Evolutionary conservation across 2,113 vertebrate species (phyloP), one percentile per base, ranked within the genome.

Genomic region (Lophura nycthemera): DNA sequence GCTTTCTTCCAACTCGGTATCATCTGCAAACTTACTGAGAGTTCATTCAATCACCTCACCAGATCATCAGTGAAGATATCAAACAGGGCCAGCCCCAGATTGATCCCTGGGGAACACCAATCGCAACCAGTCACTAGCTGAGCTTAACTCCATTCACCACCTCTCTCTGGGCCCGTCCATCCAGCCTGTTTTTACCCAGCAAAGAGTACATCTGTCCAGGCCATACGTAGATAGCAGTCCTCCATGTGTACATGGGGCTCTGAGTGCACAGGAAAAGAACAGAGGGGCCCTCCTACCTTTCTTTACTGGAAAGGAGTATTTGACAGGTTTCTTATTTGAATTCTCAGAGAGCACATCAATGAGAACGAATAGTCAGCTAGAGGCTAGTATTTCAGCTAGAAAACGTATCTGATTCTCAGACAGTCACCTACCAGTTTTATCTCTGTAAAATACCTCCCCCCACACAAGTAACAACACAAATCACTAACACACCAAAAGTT

Each of bases 211-310:
- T 15, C 14, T 30, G 52, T 29, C 14, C 52, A 30, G 29, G 29
- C 45, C 52, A 21, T 13, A 32, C 21, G 8, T 54, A 36, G 42
- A 50, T 47, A 36, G 69, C 48, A 70, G 21, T 32, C 19, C 7
- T 50, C 24, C 56, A 16, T 0, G 0, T 4, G 22, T 34, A 10
- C 45, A 57, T 67, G 4, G 71, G 14, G 66, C 4, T 43, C 25
- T 2, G 19, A 86, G 21, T 48, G 29, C 20, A n/a, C 86, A 75
- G 56, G 57, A 61, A 18, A 30, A 74, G 27, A 83, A 56, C 34
- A 69, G 36, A n/a, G 21, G 29, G 22, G 50, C n/a, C 7, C 20
- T 21, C 45, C 6, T 2, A 3, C 40, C 65, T 88, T 48, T 18
- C 34, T 40, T 66, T 59, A 74, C 4, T 3, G 40, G 50, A 36